Percentiles rank a stretch among this genome's conserved stretches.
Evolutionary conservation across 92 coral and sea anemone genomes (phyloP).

Genomic region (Palythoa grandiflora): DNA sequence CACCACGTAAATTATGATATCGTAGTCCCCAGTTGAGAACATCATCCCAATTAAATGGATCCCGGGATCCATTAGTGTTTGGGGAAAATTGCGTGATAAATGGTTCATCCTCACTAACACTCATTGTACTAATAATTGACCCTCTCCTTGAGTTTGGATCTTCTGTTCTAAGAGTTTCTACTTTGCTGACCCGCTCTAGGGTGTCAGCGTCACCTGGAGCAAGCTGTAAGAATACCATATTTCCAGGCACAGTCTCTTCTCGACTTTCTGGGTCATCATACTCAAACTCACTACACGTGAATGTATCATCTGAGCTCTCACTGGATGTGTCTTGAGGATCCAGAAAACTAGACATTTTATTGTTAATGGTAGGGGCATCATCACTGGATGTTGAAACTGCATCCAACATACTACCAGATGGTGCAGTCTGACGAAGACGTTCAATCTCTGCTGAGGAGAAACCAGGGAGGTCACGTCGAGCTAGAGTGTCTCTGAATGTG

Average conservation of each 20-base stretch:
- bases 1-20: constrained; percentile 88
- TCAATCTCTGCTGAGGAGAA: constrained; percentile 88
- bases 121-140: constrained; percentile 69
- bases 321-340: constrained; percentile 92
- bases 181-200: constrained; percentile 38
- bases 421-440: constrained; percentile 84
- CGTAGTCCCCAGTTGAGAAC: constrained; percentile 90
- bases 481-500: constrained; percentile 75
- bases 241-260: constrained; percentile 72
- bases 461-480: constrained; percentile 83
- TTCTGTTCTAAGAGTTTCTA: constrained; percentile 10
- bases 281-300: constrained; percentile 97
- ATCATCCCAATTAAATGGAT: constrained; percentile 91
- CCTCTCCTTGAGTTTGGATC: constrained; percentile 63
- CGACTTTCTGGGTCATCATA: constrained; percentile 80
- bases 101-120: constrained; percentile 74
- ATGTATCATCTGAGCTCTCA: constrained; percentile 96
- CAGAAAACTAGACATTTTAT: constrained; percentile 80
- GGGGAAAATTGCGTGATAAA: constrained; percentile 67
- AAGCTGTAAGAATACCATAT: constrained; percentile 84
- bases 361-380: constrained; percentile 78
- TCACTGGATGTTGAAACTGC: constrained; percentile 90
- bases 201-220: constrained; percentile 49
- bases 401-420: constrained; percentile 94
- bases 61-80: constrained; percentile 72